Evolutionary conservation across 2,888 invertebrate species (phyloP).

Genomic region (Zootermopsis nevadensis): DNA sequence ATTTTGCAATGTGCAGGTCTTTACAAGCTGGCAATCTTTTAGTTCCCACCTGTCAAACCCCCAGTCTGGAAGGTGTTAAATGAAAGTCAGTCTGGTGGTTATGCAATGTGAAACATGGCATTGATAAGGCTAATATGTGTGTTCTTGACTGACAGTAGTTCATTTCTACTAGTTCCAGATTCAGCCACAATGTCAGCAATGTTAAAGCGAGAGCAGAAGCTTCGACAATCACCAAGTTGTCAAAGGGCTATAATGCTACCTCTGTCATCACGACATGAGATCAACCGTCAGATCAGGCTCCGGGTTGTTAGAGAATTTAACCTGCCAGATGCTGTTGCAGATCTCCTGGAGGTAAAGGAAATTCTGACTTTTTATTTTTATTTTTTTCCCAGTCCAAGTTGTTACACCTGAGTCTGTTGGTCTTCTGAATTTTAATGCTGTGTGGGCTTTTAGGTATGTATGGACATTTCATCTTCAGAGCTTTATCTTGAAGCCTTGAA

Average conservation of each 20-base stretch:
- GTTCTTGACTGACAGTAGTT: background rate
- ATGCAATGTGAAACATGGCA: too few relatives aligned
- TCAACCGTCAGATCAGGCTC: conserved; percentile 82
- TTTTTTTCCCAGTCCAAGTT: too few relatives aligned
- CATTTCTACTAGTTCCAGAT: conserved; percentile 73
- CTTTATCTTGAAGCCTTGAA: too few relatives aligned
- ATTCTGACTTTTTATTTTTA: too few relatives aligned
- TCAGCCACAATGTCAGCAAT: conserved; percentile 80
- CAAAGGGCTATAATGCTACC: conserved; percentile 81
- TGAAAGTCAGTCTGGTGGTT: background rate
- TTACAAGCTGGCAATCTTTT: too few relatives aligned
- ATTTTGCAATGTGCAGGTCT: too few relatives aligned
- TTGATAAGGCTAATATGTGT: background rate
- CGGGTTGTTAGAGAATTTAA: conserved; percentile 95
- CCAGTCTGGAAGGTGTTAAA: background rate
- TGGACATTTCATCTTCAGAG: too few relatives aligned
- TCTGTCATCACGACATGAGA: conserved; percentile 80
- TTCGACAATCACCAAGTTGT: conserved; percentile 82
- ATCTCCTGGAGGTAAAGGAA: conserved; percentile 71
- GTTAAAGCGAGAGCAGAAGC: conserved; percentile 86
- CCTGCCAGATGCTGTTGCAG: conserved; percentile 88
- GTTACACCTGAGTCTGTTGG: too few relatives aligned
- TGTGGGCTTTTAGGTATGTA: too few relatives aligned
- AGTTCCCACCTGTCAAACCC: too few relatives aligned
- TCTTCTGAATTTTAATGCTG: too few relatives aligned